Evolutionary conservation across 2,797 vertebrate species (phyloP).

Genomic region (Pygocentrus nattereri): DNA sequence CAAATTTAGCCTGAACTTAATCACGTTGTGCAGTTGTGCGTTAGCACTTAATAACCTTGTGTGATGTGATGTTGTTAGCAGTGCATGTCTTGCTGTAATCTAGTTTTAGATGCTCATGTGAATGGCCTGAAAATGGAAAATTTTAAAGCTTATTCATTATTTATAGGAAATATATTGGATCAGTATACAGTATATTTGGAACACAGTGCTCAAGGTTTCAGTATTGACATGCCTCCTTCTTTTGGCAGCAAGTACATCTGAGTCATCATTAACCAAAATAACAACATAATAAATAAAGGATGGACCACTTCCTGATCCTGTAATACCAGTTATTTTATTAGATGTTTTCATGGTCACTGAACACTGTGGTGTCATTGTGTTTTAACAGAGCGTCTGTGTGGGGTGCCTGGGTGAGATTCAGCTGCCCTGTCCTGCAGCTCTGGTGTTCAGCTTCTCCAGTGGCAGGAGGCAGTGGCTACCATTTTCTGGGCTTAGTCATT

Average conservation of each 20-base stretch:
- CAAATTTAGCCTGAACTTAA: no score
- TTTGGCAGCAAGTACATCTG: neutral
- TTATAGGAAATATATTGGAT: no score
- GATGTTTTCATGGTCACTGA: conserved; percentile 3
- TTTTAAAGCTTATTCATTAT: no score
- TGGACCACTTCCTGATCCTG: neutral
- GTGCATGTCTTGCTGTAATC: no score
- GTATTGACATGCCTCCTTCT: neutral
- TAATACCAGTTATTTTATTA: neutral
- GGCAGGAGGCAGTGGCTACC: neutral
- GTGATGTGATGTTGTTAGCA: no score
- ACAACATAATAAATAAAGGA: conserved; percentile 14
- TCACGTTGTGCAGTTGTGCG: no score
- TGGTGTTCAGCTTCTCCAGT: neutral
- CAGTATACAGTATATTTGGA: no score
- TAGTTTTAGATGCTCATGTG: no score
- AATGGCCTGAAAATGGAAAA: no score
- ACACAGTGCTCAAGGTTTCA: no score
- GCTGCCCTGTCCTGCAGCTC: conserved; percentile 9
- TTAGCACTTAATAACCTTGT: no score
- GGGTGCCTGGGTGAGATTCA: neutral
- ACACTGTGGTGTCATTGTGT: neutral
- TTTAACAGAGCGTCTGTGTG: neutral
- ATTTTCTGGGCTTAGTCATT: conserved; percentile 16
- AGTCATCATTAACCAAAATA: neutral